Evolutionary conservation across 2,113 vertebrate species (phyloP), one percentile per base, ranked within the genome.

Genomic region (Tylochromis polylepis): DNA sequence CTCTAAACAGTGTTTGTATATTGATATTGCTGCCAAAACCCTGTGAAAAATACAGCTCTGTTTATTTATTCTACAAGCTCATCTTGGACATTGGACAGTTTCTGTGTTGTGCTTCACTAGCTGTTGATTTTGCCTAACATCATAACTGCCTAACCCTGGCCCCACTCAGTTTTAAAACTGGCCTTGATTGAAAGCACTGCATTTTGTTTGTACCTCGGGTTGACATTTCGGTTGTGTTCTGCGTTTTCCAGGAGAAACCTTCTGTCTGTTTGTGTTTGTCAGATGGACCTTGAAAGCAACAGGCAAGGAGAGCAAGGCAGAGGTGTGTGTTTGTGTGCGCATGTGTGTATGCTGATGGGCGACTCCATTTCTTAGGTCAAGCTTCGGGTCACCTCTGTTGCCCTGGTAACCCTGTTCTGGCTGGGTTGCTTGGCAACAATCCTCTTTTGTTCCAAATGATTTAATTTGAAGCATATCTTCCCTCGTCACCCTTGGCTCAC

Each of bases 381-480:
- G 89, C 94, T 95, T 95, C 31, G 92, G 95, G 96, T 96, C 96
- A 96, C 89, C 46, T 53, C 85, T 22, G 95, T 96, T 95, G 92
- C 93, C 92, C 95, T 85, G 93, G 95, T 93, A 95, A 95, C 95
- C 95, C 91, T 70, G 92, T 93, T 92, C 90, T 84, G 78, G 86
- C 79, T 87, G 81, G 91, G 96, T 96, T 96, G 96, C 96, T 89
- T 95, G 94, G 96, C 95, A 96, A 97, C 96, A 55, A 91, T 91
- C 91, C 85, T 93, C 92, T 92, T 95, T 95, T 95, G 95, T 96
- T 95, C 94, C 91, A 96, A 95, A 95, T 96, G 91, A 95, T 95
- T 96, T 96, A 94, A 96, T 95, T 96, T 96, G 93, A 90, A 93
- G 93, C 94, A 92, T 94, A 94, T 93, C 86, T 91, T 88, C 84